Evolutionary conservation across 2,888 invertebrate species (phyloP).

Genomic region (Cryptocephalus moraei): DNA sequence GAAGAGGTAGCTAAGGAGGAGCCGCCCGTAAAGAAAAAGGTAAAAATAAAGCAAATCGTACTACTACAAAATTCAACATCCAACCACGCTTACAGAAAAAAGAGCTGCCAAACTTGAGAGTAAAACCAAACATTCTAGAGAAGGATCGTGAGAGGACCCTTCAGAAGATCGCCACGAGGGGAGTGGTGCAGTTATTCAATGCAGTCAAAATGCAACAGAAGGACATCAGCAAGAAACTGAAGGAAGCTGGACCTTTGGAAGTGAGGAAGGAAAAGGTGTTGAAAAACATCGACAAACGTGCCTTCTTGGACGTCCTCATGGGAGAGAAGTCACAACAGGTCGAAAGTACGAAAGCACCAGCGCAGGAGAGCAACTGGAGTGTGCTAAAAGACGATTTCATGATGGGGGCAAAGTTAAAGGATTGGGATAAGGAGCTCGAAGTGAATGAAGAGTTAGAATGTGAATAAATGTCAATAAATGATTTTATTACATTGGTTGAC

Average conservation of each 20-base stretch:
- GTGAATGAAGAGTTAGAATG: slow-evolving; percentile 22
- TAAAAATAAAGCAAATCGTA: no score
- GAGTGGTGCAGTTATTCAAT: slow-evolving; percentile 88
- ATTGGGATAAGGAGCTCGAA: slow-evolving; percentile 75
- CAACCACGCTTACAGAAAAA: slow-evolving; percentile 43
- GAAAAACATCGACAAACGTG: slow-evolving; percentile 64
- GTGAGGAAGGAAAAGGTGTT: slow-evolving; percentile 66
- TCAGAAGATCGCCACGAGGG: slow-evolving; percentile 79
- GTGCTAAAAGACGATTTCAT: slow-evolving; percentile 76
- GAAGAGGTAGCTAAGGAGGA: slow-evolving; percentile 34
- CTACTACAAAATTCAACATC: neutral
- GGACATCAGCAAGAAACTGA: slow-evolving; percentile 57
- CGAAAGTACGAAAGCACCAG: slow-evolving; percentile 14
- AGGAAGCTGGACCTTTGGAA: slow-evolving; percentile 63
- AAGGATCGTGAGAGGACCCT: slow-evolving; percentile 67
- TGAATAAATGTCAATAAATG: slow-evolving; percentile 6
- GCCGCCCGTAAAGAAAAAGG: slow-evolving; percentile 32
- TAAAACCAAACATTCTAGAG: slow-evolving; percentile 67
- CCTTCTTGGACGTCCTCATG: slow-evolving; percentile 72
- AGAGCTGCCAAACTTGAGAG: slow-evolving; percentile 52
- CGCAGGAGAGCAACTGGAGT: slow-evolving; percentile 46
- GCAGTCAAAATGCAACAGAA: slow-evolving; percentile 80
- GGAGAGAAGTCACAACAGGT: slow-evolving; percentile 46
- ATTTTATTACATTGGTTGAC: no score
- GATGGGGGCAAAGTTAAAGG: slow-evolving; percentile 80